phyloP scores from a whole-genome alignment of 2,113 vertebrate genomes.

The Podilymbus podiceps region DNA sequence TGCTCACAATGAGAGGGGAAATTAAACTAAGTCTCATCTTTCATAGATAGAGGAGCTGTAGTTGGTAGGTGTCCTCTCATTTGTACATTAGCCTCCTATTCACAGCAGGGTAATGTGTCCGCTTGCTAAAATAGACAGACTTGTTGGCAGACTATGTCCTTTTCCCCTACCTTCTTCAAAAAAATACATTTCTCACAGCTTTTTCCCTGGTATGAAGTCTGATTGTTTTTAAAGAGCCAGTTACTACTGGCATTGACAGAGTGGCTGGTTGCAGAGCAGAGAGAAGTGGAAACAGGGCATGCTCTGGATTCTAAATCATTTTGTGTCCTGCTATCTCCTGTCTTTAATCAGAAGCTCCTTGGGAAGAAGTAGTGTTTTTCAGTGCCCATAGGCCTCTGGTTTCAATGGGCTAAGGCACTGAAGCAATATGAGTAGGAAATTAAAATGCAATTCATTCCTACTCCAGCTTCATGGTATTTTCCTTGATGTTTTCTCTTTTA shows the following conservation, averaged over 20 bases:
- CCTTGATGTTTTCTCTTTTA: background rate
- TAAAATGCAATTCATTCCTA: slow-evolving; percentile 10
- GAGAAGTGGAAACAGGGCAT: background rate
- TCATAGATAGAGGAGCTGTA: slow-evolving; percentile 4
- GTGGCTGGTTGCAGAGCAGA: background rate
- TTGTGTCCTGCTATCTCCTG: background rate
- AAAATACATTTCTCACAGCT: background rate
- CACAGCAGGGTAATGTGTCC: background rate
- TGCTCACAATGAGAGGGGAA: background rate
- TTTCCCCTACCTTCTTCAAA: background rate
- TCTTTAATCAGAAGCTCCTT: background rate
- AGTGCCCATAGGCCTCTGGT: background rate
- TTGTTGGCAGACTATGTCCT: background rate
- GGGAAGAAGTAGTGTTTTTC: background rate
- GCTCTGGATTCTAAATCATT: background rate
- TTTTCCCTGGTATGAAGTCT: background rate
- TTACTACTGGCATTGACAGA: background rate
- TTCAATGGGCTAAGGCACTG: background rate
- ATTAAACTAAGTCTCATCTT: slow-evolving; percentile 5
- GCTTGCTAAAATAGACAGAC: background rate
- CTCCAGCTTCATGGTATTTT: background rate
- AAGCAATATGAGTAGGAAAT: background rate
- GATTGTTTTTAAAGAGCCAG: background rate
- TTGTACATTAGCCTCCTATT: background rate
- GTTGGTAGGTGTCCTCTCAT: background rate